These are phyloP conservation scores for Orthosia incerta DNA, from an alignment of 2,888 invertebrate species.

Conservation along the genomic window DNA sequence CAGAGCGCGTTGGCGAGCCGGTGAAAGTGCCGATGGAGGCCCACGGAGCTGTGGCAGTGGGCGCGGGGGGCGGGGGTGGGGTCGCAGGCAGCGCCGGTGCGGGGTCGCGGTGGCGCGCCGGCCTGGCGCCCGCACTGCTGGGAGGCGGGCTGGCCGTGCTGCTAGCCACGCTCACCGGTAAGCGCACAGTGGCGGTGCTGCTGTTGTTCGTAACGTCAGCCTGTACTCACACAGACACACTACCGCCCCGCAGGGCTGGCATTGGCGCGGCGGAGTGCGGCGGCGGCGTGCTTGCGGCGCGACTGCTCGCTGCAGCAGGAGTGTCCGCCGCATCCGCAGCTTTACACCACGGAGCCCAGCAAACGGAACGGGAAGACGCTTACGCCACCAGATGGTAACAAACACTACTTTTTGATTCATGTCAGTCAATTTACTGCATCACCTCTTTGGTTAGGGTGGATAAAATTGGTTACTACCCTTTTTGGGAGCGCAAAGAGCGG, in stretches of 20 bases:
- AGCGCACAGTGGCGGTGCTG: neutral
- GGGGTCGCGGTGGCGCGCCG: constrained; percentile 65
- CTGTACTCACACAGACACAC: too few relatives aligned
- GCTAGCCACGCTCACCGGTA: constrained; percentile 68
- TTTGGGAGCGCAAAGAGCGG: too few relatives aligned
- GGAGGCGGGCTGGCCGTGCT: constrained; percentile 71
- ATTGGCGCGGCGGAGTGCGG: constrained; percentile 49
- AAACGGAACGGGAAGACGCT: constrained; percentile 76
- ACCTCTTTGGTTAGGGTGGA: too few relatives aligned
- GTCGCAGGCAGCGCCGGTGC: constrained; percentile 63
- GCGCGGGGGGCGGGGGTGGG: constrained; percentile 52
- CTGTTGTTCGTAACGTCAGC: too few relatives aligned
- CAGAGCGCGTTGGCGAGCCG: constrained; percentile 80
- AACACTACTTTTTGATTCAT: too few relatives aligned
- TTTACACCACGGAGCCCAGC: constrained; percentile 78
- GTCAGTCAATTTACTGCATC: too few relatives aligned
- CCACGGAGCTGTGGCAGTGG: constrained; percentile 65
- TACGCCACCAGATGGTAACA: constrained; percentile 74
- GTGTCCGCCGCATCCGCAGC: constrained; percentile 70
- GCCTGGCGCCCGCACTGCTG: constrained; percentile 71
- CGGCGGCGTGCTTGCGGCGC: constrained; percentile 51
- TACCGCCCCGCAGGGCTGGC: constrained; percentile 25
- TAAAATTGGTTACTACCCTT: too few relatives aligned
- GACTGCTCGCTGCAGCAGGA: constrained; percentile 57
- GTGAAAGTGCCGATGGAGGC: constrained; percentile 68